Percentiles rank a stretch among this genome's conserved stretches.
phyloP scores from a whole-genome alignment of 2,888 invertebrate genomes.

The Clanis bilineata region DNA sequence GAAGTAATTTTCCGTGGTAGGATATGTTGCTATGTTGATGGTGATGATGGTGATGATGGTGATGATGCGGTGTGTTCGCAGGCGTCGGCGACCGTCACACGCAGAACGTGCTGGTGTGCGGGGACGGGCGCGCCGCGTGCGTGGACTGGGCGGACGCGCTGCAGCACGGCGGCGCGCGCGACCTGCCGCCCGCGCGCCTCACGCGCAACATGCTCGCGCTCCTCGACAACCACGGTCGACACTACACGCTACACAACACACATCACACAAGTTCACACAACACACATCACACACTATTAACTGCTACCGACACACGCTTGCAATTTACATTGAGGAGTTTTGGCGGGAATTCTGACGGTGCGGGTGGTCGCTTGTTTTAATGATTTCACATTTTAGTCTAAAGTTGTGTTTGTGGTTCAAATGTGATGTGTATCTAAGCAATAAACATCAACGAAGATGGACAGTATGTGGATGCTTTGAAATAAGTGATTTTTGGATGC shows the following conservation, averaged over 20 bases:
- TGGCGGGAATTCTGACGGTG: too few species aligned
- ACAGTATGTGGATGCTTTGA: too few species aligned
- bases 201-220: slow-evolving; percentile 38
- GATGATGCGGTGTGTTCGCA: slow-evolving; percentile 26
- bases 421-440: too few species aligned
- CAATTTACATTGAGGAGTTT: too few species aligned
- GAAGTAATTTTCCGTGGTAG: too few species aligned
- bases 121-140: slow-evolving; percentile 41
- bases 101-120: slow-evolving; percentile 49
- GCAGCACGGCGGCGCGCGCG: slow-evolving; percentile 40
- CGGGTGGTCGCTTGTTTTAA: too few species aligned
- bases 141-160: slow-evolving; percentile 56
- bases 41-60: background rate
- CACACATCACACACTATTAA: background rate
- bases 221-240: background rate
- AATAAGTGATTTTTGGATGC: too few species aligned
- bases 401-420: too few species aligned
- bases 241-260: background rate
- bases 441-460: too few species aligned
- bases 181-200: slow-evolving; percentile 52
- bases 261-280: background rate
- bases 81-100: slow-evolving; percentile 65
- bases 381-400: too few species aligned
- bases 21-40: too few species aligned
- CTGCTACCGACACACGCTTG: background rate